A percentile compares a stretch with the other conserved stretches of the same genome.
These are phyloP conservation scores for Villa cingulata DNA, from an alignment of 2,888 invertebrate genomes.

Conservation along the genomic window DNA sequence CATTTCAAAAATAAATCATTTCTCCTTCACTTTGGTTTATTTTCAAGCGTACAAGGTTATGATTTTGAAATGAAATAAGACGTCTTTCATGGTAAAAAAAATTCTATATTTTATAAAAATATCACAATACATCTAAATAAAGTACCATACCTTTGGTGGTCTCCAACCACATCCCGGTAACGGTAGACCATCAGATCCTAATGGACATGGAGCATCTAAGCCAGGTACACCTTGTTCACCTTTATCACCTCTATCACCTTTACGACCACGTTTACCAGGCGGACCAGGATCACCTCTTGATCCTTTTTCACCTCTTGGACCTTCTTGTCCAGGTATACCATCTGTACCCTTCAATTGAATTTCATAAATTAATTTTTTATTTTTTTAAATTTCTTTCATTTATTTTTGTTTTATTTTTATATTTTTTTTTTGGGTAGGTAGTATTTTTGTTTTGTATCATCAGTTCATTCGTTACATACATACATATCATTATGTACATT, in stretches of 20 bases:
- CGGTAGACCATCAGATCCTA: conserved; percentile 90
- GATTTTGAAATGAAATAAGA: too few relatives aligned
- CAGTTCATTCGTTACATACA: not conserved
- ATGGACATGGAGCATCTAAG: conserved; percentile 95
- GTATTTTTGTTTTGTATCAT: too few relatives aligned
- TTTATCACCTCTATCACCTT: conserved; percentile 84
- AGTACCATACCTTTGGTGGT: conserved; percentile 66
- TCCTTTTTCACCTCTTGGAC: conserved; percentile 81
- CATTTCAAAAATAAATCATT: too few relatives aligned
- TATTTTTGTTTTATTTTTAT: not conserved
- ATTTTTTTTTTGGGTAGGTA: too few relatives aligned
- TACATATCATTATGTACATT: too few relatives aligned
- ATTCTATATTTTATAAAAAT: too few relatives aligned
- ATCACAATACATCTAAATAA: too few relatives aligned
- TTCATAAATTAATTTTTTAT: not conserved
- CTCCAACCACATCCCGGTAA: conserved; percentile 93
- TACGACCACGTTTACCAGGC: conserved; percentile 76
- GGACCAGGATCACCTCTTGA: conserved; percentile 65
- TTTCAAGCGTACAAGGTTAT: too few relatives aligned
- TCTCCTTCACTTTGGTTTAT: too few relatives aligned
- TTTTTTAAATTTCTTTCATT: conserved; percentile 3
- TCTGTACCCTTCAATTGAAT: conserved; percentile 51
- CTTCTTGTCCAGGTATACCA: conserved; percentile 86
- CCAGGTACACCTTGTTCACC: conserved; percentile 96
- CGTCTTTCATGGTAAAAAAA: too few relatives aligned